A percentile compares a stretch with the other conserved stretches of the same genome.
Conservation (phyloP, 2,888 invertebrate species). For the Trilocha varians region DNA sequence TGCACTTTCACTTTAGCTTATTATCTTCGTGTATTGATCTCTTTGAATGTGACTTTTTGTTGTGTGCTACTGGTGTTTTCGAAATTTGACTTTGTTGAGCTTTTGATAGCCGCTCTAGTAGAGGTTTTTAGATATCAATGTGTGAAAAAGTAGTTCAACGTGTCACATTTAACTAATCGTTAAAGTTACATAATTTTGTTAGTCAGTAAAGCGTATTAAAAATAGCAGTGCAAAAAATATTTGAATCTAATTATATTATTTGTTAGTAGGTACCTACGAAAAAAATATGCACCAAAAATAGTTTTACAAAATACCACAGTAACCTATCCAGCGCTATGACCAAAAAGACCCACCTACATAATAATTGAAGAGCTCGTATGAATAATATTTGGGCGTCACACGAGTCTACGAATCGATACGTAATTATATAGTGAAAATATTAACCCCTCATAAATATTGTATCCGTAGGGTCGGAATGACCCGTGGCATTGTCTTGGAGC, state of each 20-base stretch:
- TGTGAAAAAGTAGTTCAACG: too few relatives aligned
- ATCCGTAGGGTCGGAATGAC: constrained; percentile 62
- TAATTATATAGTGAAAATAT: constrained; percentile 68
- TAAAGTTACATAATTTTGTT: too few relatives aligned
- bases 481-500: constrained; percentile 50
- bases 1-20: constrained; percentile 65
- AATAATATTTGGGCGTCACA: constrained; percentile 68
- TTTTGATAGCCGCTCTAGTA: too few relatives aligned
- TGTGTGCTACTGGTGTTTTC: constrained; percentile 4
- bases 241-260: too few relatives aligned
- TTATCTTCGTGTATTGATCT: constrained; percentile 57
- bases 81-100: too few relatives aligned
- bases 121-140: too few relatives aligned
- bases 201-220: too few relatives aligned
- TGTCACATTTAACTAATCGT: too few relatives aligned
- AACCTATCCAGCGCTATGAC: background rate
- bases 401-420: constrained; percentile 59
- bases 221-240: too few relatives aligned
- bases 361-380: constrained; percentile 61
- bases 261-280: too few relatives aligned
- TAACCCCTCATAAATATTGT: constrained; percentile 69
- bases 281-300: background rate
- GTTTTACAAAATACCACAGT: background rate
- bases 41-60: constrained; percentile 19
- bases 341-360: constrained; percentile 31